Percentiles rank a stretch among this genome's conserved stretches.
These are phyloP conservation scores for Apocrypta bakeri DNA, from an alignment of 1,140 invertebrate species.

Conservation along the genomic window DNA sequence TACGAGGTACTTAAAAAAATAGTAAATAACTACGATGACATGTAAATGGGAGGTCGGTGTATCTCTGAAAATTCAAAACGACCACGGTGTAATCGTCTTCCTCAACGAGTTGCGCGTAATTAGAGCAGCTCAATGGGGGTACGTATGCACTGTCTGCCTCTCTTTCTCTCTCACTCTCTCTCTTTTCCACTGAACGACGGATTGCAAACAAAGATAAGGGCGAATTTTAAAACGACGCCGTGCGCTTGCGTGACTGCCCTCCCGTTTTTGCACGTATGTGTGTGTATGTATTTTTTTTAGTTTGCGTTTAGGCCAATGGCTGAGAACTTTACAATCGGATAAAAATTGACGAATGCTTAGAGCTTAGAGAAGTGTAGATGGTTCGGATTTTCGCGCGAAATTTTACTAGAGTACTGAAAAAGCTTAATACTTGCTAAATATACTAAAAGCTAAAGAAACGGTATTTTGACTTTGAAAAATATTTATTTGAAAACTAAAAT, in stretches of 20 bases:
- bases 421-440: too few species aligned
- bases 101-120: neutral
- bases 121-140: neutral
- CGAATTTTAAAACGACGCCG: conserved; percentile 24
- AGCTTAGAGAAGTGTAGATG: neutral
- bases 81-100: neutral
- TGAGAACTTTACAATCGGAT: neutral
- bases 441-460: too few species aligned
- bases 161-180: too few species aligned
- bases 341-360: neutral
- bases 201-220: conserved; percentile 25
- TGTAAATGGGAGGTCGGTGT: too few species aligned
- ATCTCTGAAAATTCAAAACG: neutral
- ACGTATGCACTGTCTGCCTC: neutral
- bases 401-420: too few species aligned
- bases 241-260: conserved; percentile 19
- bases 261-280: neutral
- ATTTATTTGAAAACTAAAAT: too few species aligned
- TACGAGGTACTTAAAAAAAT: too few species aligned
- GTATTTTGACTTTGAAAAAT: too few species aligned
- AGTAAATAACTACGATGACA: too few species aligned
- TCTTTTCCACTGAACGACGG: neutral
- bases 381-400: too few species aligned
- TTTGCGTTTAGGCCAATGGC: neutral
- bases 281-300: neutral